Percentiles rank a stretch among this genome's conserved stretches.
Conservation (phyloP, 2,888 invertebrate species). For the Perizoma flavofasciatum region DNA sequence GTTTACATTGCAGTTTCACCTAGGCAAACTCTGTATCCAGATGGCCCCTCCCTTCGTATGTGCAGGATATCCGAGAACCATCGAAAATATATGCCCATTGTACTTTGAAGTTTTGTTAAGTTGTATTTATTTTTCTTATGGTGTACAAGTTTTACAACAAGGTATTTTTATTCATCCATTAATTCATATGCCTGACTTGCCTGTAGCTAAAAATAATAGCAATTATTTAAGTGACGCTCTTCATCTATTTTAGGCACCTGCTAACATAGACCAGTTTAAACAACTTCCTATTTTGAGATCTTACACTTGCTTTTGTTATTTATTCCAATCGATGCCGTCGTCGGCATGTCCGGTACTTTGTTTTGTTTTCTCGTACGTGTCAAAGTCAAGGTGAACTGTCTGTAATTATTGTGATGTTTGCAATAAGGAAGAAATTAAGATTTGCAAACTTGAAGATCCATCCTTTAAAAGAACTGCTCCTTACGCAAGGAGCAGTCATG, state of each 20-base stretch:
- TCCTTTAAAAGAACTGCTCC: slow-evolving; percentile 4
- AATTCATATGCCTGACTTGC: too few relatives aligned
- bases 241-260: slow-evolving; percentile 13
- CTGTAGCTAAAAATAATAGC: neutral
- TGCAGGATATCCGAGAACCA: too few relatives aligned
- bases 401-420: slow-evolving; percentile 10
- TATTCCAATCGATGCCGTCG: slow-evolving; percentile 19
- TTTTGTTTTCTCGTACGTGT: slow-evolving; percentile 28
- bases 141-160: too few relatives aligned
- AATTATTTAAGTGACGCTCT: slow-evolving; percentile 8
- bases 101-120: too few relatives aligned
- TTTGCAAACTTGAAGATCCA: slow-evolving; percentile 2
- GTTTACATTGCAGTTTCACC: slow-evolving; percentile 26
- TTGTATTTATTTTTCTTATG: too few relatives aligned
- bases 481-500: slow-evolving; percentile 2
- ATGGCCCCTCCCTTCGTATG: neutral
- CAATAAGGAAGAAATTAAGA: slow-evolving; percentile 10
- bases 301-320: slow-evolving; percentile 18
- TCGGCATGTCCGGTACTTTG: slow-evolving; percentile 19
- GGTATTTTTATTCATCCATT: too few relatives aligned
- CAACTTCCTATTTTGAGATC: slow-evolving; percentile 29
- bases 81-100: too few relatives aligned
- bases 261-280: slow-evolving; percentile 14
- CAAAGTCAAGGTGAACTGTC: slow-evolving; percentile 36
- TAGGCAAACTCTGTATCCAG: slow-evolving; percentile 8